Base-by-base conservation (phyloP, 1,140 invertebrate genomes). In the Leptoteleia sp. region DNA sequence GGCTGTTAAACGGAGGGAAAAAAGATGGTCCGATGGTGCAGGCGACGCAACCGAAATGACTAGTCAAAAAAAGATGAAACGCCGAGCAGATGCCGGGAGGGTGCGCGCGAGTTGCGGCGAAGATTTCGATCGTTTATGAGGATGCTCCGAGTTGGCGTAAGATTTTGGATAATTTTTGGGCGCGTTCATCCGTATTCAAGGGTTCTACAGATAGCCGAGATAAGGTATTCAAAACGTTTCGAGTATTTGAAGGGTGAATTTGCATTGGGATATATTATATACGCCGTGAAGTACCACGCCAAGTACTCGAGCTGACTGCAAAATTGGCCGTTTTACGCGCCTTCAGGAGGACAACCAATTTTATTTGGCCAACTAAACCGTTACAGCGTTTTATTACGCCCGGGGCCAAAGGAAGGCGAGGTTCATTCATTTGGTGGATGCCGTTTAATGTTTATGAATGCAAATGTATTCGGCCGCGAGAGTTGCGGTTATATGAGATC, bases 111-210 rank as follows among this genome's bases (percentile, higher is more conserved):
- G 50, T 47, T 68, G 72, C 45, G 76, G 52, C 76, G 48, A 84
- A 83, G 86, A 87, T 87, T 83, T 48, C 77, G 81, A 88, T 88
- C 87, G 57, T 67, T 87, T 88, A 85, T 77, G 76, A 88, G 86
- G 80, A 87, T 79, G 79, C 81, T 80, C 76, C 70, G 48, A 55
- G 43, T 48, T 73, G 73, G 76, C 62, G 50, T 43, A 76, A 87
- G 86, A 87, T 87, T 84, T 82, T 73, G 83, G 88, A 89, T 89
- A 89, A 89, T 89, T 89, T 83, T 68, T 77, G 76, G 78, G 81
- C 86, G 87, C 87, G 88, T 89, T 83, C 87, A 73, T 81, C 81
- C 86, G 84, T 55, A 83, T 81, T 89, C 82, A 76, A 89, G 88
- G 85, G 85, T 83, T 82, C 85, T 88, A 82, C 72, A 85, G 87